A percentile compares a stretch with the other conserved stretches of the same genome.
phyloP scores from a whole-genome alignment of 2,888 invertebrate genomes.

The Nasonovia ribisnigri region DNA sequence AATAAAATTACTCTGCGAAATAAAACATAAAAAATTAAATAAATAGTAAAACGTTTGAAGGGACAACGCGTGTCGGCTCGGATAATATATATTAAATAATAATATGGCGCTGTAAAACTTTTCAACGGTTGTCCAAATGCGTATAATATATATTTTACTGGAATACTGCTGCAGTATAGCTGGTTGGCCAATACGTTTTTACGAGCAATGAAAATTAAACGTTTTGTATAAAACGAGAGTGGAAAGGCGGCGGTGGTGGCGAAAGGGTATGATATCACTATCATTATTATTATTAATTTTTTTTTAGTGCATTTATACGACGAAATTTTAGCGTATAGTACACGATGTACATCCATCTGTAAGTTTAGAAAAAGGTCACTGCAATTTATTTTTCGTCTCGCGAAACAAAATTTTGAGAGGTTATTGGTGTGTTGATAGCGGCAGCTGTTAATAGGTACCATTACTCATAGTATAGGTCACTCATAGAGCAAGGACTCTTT shows the following conservation, averaged over 20 bases:
- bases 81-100: background rate
- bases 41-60: background rate
- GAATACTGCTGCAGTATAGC: background rate
- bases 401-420: background rate
- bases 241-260: background rate
- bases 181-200: background rate
- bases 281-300: background rate
- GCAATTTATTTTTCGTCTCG: background rate
- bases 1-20: background rate
- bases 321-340: background rate
- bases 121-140: background rate
- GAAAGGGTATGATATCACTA: background rate
- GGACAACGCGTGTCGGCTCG: background rate
- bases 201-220: conserved; percentile 10
- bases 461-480: too few species aligned
- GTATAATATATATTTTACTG: background rate
- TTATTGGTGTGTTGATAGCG: background rate
- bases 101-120: background rate
- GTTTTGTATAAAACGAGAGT: background rate
- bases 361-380: background rate
- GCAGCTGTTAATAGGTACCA: too few species aligned
- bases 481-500: too few species aligned
- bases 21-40: background rate
- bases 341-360: background rate
- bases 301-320: background rate